Conservation (phyloP, 1,140 invertebrate species). For the Penaeus indicus region DNA sequence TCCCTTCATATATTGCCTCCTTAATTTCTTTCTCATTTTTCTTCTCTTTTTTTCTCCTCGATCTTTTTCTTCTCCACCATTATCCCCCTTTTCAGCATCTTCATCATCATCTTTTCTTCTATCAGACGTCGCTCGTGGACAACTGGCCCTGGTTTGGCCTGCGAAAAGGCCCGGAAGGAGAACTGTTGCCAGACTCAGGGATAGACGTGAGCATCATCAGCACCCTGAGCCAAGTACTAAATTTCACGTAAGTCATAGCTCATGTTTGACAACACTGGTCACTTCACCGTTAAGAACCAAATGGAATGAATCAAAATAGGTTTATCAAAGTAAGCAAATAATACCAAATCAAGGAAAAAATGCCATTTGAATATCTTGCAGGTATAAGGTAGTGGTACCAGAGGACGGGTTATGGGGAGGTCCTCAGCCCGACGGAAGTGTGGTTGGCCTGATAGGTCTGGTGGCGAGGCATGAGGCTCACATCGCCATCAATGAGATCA, state of each 20-base stretch:
- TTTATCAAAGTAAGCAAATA: no score
- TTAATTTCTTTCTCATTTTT: no score
- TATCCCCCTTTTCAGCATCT: no score
- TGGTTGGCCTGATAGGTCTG: constrained; percentile 21
- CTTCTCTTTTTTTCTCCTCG: no score
- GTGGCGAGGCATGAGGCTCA: constrained; percentile 21
- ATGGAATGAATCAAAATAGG: no score
- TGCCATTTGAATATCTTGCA: background rate
- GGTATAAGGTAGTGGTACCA: constrained; percentile 5
- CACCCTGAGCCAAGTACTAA: constrained; percentile 9
- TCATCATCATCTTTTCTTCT: no score
- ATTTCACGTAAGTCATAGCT: constrained; percentile 23
- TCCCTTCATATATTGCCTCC: no score
- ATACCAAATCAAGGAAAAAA: background rate
- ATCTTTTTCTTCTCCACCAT: no score
- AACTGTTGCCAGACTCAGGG: background rate
- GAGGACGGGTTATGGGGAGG: constrained; percentile 32
- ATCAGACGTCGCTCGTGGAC: background rate
- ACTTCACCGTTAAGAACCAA: no score
- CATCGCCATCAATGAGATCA: constrained; percentile 36
- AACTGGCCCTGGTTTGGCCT: constrained; percentile 44
- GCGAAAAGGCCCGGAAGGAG: background rate
- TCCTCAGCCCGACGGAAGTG: constrained; percentile 11
- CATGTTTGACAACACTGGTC: background rate
- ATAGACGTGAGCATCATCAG: constrained; percentile 27